phyloP scores from a whole-genome alignment of 1,140 invertebrate species.

The Heliothis subflexa region DNA sequence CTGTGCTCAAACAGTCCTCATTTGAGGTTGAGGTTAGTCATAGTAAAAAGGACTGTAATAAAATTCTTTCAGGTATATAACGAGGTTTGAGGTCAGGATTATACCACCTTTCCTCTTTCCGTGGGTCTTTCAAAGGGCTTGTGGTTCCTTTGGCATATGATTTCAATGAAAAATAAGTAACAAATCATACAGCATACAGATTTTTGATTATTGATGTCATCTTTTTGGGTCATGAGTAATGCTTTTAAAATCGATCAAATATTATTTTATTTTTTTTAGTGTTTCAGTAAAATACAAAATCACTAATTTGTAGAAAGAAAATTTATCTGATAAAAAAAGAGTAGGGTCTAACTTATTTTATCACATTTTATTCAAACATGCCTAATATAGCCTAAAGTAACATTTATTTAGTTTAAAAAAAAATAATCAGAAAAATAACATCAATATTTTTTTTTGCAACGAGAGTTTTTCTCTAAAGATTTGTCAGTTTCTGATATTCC shows the following conservation, averaged over 20 bases:
- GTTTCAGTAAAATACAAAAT: too few relatives aligned
- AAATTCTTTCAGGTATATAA: constrained; percentile 45
- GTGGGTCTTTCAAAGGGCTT: neutral
- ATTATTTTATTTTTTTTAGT: too few relatives aligned
- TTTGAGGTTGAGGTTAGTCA: constrained; percentile 52
- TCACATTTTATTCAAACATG: too few relatives aligned
- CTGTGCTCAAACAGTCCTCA: constrained; percentile 51
- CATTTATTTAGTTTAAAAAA: too few relatives aligned
- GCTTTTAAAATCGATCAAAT: too few relatives aligned
- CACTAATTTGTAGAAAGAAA: too few relatives aligned
- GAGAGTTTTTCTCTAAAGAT: neutral
- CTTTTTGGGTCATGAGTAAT: neutral
- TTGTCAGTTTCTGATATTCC: neutral
- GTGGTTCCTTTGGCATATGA: constrained; percentile 4
- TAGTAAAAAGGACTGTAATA: constrained; percentile 51
- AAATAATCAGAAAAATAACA: too few relatives aligned
- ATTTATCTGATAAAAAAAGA: too few relatives aligned
- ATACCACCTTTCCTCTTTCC: constrained; percentile 14
- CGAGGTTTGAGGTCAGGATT: neutral
- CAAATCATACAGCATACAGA: neutral
- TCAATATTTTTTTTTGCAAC: neutral
- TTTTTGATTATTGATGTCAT: neutral
- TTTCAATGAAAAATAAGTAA: neutral
- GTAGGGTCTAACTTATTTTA: too few relatives aligned
- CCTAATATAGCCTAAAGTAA: too few relatives aligned